phyloP scores from a whole-genome alignment of 2,113 vertebrate species.

The Ceyx melanurus region DNA sequence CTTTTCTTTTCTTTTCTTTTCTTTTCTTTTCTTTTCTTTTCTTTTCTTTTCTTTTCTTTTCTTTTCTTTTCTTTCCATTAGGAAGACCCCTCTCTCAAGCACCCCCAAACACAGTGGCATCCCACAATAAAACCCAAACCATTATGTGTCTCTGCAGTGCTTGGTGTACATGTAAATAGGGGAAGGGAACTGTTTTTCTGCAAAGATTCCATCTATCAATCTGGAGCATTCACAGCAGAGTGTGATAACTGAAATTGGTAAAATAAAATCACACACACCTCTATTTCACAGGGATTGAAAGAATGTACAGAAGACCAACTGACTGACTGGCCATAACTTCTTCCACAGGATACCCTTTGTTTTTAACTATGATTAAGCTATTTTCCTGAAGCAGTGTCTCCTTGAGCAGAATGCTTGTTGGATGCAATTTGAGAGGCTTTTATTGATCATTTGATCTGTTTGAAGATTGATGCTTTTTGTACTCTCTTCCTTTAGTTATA shows the following conservation, averaged over 20 bases:
- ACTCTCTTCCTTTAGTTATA: background rate
- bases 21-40: too few species aligned
- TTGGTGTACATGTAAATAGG: rapidly evolving
- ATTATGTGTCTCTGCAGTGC: background rate
- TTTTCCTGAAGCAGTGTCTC: background rate
- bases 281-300: background rate
- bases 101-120: background rate
- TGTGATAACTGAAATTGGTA: background rate
- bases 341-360: background rate
- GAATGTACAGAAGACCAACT: background rate
- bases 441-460: conserved; percentile 30
- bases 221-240: background rate
- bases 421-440: background rate
- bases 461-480: conserved; percentile 18
- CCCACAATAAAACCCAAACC: background rate
- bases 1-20: too few species aligned
- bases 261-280: conserved; percentile 5
- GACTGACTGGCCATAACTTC: background rate
- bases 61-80: background rate
- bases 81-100: background rate
- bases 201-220: background rate
- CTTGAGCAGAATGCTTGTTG: conserved; percentile 6
- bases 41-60: background rate
- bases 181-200: background rate
- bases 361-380: background rate